phyloP scores from a whole-genome alignment of 2,113 vertebrate genomes.

The Phalacrocorax brasilianus region DNA sequence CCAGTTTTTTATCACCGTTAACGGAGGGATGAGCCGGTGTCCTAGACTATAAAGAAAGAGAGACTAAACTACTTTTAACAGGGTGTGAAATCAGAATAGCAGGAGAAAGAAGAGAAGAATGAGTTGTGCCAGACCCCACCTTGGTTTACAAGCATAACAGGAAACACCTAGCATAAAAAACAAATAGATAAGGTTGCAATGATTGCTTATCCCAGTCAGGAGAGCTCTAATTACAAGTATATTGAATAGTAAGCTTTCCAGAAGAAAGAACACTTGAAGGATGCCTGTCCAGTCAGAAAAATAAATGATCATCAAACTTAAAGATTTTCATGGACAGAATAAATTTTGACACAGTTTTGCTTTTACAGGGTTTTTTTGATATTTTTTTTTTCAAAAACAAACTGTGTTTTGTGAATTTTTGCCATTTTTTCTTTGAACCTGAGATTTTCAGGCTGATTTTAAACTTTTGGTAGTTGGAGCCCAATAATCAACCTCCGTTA shows the following conservation, averaged over 20 bases:
- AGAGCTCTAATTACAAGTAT: too few relatives aligned
- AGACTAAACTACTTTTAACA: not conserved
- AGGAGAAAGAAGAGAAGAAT: not conserved
- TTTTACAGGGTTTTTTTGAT: not conserved
- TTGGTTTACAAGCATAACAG: not conserved
- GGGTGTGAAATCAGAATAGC: not conserved
- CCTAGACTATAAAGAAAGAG: not conserved
- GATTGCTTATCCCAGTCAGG: too few relatives aligned
- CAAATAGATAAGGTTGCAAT: too few relatives aligned
- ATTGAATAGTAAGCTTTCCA: too few relatives aligned
- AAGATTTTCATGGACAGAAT: not conserved
- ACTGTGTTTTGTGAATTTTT: not conserved
- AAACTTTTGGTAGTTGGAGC: not conserved
- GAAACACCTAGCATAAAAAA: not conserved
- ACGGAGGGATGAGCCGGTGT: not conserved
- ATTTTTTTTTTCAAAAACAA: not conserved
- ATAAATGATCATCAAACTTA: too few relatives aligned
- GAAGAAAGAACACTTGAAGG: too few relatives aligned
- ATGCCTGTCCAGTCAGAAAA: too few relatives aligned
- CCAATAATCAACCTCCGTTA: not conserved
- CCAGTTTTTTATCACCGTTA: fast-evolving
- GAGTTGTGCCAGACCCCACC: not conserved
- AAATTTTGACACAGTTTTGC: not conserved
- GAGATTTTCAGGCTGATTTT: not conserved
- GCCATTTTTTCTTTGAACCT: not conserved